Percentiles rank a stretch among this genome's conserved stretches.
These are phyloP conservation scores for Zoanthus solanderi DNA, from an alignment of 92 coral and sea anemone species.

Conservation along the genomic window DNA sequence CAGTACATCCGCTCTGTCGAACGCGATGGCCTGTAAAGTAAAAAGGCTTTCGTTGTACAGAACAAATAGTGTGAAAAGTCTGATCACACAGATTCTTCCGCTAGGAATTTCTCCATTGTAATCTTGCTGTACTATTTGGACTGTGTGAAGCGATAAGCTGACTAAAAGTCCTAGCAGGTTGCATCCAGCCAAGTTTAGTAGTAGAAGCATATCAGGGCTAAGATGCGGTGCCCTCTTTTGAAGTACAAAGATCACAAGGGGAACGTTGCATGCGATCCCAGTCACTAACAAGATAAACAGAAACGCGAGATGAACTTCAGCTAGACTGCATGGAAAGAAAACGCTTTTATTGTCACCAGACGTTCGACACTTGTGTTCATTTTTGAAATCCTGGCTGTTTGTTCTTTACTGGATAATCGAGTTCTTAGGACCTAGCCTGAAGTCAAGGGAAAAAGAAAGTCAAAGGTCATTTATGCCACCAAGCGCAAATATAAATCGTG, in stretches of 20 bases:
- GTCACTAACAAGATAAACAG: neutral
- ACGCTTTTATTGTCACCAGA: neutral
- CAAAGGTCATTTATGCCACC: neutral
- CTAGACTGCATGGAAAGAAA: neutral
- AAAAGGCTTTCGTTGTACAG: neutral
- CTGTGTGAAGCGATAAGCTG: neutral
- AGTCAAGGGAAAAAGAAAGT: neutral
- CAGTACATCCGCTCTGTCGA: constrained; percentile 46
- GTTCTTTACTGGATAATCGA: neutral
- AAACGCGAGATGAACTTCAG: constrained; percentile 10
- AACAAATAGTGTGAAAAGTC: neutral
- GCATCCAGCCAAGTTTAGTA: neutral
- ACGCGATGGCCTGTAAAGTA: constrained; percentile 31
- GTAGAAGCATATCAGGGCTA: constrained; percentile 1
- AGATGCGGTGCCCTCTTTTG: neutral
- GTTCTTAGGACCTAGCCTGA: neutral
- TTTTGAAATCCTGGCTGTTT: neutral
- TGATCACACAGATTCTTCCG: no score
- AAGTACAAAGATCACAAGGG: neutral
- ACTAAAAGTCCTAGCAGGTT: neutral
- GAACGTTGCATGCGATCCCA: neutral
- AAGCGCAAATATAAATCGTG: neutral
- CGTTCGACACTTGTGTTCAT: neutral
- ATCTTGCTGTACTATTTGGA: neutral
- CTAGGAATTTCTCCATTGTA: neutral